These are phyloP conservation scores for Hanleya hanleyi DNA, from an alignment of 2,888 invertebrate genomes.

Conservation along the genomic window DNA sequence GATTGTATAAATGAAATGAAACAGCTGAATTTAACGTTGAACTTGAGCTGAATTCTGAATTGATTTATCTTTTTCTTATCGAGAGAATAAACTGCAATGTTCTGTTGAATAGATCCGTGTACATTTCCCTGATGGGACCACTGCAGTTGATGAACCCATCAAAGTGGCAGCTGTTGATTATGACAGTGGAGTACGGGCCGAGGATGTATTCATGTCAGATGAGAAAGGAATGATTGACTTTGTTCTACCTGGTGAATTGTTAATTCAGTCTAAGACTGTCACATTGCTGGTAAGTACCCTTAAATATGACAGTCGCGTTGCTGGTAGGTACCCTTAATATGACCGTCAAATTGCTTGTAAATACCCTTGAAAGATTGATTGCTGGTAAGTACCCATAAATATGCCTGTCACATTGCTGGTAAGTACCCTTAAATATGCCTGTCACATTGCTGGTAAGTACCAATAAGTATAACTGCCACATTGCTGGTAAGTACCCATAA, in stretches of 20 bases:
- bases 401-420: not conserved
- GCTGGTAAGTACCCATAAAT: too few relatives aligned
- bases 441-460: not conserved
- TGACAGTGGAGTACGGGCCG: conserved; percentile 16
- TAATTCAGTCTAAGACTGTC: not conserved
- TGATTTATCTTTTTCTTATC: too few relatives aligned
- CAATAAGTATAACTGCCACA: too few relatives aligned
- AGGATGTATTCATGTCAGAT: conserved; percentile 21
- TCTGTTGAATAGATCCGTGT: conserved; percentile 23
- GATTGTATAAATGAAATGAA: too few relatives aligned
- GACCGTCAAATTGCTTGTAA: too few relatives aligned
- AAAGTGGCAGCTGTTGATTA: conserved; percentile 29
- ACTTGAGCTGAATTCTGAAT: too few relatives aligned
- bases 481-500: too few relatives aligned
- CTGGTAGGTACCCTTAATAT: not conserved
- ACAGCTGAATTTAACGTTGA: too few relatives aligned
- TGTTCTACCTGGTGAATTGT: conserved; percentile 7
- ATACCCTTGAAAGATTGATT: too few relatives aligned
- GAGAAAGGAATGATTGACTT: conserved; percentile 21
- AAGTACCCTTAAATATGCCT: not conserved
- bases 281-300: not conserved
- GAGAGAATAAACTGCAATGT: too few relatives aligned
- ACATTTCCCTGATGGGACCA: conserved; percentile 42
- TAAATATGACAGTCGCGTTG: not conserved
- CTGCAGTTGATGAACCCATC: conserved; percentile 42